A percentile compares a stretch with the other conserved stretches of the same genome.
Conservation (phyloP, 2,797 vertebrate genomes). For the Cryptoprocta ferox region DNA sequence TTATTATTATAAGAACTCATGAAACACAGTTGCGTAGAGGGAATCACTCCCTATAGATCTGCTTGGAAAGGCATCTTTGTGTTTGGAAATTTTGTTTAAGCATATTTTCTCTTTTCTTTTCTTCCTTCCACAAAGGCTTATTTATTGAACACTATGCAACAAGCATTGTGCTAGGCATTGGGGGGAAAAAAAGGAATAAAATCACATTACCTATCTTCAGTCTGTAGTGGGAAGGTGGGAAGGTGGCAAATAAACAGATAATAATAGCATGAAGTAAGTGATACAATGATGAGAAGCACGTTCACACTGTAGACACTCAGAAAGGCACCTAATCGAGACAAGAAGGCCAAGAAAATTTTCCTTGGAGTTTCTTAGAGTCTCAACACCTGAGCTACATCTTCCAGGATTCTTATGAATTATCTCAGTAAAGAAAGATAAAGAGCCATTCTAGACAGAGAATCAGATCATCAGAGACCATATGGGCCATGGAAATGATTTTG, state of each 20-base stretch:
- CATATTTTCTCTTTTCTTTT: conserved; percentile 29
- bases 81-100: conserved; percentile 11
- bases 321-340: background rate
- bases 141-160: background rate
- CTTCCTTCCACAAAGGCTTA: conserved; percentile 12
- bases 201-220: background rate
- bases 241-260: background rate
- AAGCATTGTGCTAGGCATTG: background rate
- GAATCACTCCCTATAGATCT: background rate
- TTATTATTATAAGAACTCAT: background rate
- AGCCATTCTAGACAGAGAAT: background rate
- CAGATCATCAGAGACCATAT: background rate
- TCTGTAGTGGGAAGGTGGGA: background rate
- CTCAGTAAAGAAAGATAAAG: background rate
- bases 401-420: background rate
- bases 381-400: background rate
- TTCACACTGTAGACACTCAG: background rate
- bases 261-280: background rate
- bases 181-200: background rate
- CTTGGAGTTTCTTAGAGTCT: background rate
- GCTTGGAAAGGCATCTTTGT: background rate
- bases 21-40: background rate
- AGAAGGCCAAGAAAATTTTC: background rate
- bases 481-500: background rate
- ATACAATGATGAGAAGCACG: background rate